These are phyloP conservation scores for Polia nebulosa DNA, from an alignment of 2,888 invertebrate species.

Conservation along the genomic window DNA sequence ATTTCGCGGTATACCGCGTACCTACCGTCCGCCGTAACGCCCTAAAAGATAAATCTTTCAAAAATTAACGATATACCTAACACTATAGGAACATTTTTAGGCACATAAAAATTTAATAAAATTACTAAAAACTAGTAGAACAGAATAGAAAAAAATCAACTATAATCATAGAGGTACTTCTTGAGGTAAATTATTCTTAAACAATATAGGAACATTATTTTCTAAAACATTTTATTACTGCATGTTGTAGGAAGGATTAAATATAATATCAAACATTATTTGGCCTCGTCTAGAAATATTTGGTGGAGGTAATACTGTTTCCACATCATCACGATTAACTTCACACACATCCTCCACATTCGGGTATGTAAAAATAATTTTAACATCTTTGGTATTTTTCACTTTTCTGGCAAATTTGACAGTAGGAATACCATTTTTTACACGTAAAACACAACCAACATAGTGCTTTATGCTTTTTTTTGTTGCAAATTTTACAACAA, in stretches of 20 bases:
- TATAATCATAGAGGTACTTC: not conserved
- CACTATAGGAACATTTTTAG: not conserved
- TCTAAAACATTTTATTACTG: not conserved
- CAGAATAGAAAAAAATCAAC: not conserved
- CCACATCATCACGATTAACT: conserved; percentile 51
- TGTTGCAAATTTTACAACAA: conserved; percentile 45
- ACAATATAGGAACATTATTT: not conserved
- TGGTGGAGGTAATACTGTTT: conserved; percentile 53
- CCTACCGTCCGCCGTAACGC: no score
- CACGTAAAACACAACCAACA: conserved; percentile 38
- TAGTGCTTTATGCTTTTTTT: conserved; percentile 50
- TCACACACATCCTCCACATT: conserved; percentile 52
- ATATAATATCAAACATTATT: not conserved
- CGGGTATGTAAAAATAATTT: conserved; percentile 48
- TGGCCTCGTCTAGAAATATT: conserved; percentile 10
- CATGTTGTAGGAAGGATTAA: not conserved
- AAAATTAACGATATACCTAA: no score
- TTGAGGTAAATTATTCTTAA: not conserved
- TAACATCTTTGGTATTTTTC: conserved; percentile 42
- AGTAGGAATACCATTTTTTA: conserved; percentile 46
- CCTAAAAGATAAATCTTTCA: no score
- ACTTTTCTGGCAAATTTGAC: conserved; percentile 53
- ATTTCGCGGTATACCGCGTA: no score
- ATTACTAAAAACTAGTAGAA: not conserved
- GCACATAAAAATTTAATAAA: not conserved